A percentile compares a stretch with the other conserved stretches of the same genome.
Evolutionary conservation across 2,113 vertebrate species (phyloP).

Genomic region (Bos javanicus): DNA sequence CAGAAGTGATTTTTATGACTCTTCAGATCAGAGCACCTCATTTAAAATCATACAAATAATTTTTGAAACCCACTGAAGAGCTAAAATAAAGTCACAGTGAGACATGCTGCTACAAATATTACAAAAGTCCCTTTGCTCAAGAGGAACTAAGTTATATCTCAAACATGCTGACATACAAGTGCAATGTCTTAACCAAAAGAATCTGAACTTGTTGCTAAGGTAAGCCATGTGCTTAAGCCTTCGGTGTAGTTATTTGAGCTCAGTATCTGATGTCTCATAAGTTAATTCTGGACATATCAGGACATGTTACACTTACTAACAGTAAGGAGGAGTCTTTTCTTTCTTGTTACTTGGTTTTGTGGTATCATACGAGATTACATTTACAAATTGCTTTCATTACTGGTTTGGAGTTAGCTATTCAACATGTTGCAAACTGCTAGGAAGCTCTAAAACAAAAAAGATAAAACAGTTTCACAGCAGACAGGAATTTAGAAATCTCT

Average conservation of each 20-base stretch:
- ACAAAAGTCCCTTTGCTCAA: not conserved
- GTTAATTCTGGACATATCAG: constrained; percentile 26
- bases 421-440: not conserved
- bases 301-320: not conserved
- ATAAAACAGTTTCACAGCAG: not conserved
- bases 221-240: not conserved
- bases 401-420: constrained; percentile 1
- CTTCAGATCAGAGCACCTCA: not conserved
- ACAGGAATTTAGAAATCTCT: not conserved
- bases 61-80: not conserved
- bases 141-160: not conserved
- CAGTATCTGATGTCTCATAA: not conserved
- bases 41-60: constrained; percentile 16
- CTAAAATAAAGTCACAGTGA: not conserved
- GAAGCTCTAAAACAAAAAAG: not conserved
- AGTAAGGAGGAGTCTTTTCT: not conserved
- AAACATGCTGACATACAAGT: not conserved
- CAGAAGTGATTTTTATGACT: not conserved
- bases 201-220: not conserved
- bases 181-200: not conserved
- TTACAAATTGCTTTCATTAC: not conserved
- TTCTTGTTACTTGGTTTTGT: not conserved
- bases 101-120: not conserved
- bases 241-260: not conserved
- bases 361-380: not conserved